Base-by-base conservation (phyloP, 2,113 vertebrate species). In the Percina caprodes region DNA sequence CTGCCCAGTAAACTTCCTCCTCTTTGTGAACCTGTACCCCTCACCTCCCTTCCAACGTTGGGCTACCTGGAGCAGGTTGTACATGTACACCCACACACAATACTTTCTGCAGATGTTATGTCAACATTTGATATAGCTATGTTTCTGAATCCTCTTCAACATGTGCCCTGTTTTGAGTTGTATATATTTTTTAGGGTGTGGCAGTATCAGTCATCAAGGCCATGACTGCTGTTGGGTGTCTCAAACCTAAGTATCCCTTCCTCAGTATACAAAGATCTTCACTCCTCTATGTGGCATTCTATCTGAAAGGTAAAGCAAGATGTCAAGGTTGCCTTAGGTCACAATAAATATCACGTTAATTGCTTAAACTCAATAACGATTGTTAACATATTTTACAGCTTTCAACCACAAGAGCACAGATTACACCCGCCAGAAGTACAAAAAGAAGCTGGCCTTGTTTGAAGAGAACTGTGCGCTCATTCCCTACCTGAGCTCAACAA, bases 201-300 rank as follows among this genome's bases (percentile, higher is more conserved):
- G 95, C 97, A 74, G 94, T 92, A 26, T 90, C 96, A 68, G 88
- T 99, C 51, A 98, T 98, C 89, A 98, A 98, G 93, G 97, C 97
- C 83, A 93, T 99, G 95, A 97, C 96, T 72, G 96, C 97, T 77
- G 96, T 95, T 0, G 97, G 97, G 26, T 95, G 95, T 87, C 90
- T 98, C 60, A 99, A 97, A 93, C 98, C 98, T 65, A 99, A 99
- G 90, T 96, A 96, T 89, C 98, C 98, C 35, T 99, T 96, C 89
- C 84, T 97, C 58, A 98, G 94, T 78, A 69, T 96, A 78, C 94
- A 94, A 90, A 95, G 86, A 88, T 97, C 97, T 70, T 96, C 96
- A 55, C 91, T 98, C 54, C 88, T 97, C 0, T 99, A 97, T 69
- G 77, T 99, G 46, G 96, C 96, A 11, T 94, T 95, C 84, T 97